Evolutionary conservation across 2,113 vertebrate genomes (phyloP).

Genomic region (Notothenia coriiceps): DNA sequence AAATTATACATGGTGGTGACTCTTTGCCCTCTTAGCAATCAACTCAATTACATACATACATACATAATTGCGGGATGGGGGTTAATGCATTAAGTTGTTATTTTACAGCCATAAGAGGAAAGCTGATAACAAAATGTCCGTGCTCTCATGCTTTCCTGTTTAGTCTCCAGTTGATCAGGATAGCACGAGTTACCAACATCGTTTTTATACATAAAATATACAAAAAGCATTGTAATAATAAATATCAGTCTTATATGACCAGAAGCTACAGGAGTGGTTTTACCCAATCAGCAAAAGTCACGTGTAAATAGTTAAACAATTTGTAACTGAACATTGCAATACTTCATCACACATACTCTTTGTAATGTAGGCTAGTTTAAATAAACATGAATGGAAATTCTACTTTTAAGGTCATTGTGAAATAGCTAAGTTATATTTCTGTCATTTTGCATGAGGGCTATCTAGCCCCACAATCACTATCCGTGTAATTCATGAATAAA

Average conservation of each 20-base stretch:
- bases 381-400: not conserved
- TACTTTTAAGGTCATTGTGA: not conserved
- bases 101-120: not conserved
- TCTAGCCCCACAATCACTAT: not conserved
- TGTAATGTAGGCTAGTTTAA: not conserved
- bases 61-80: not conserved
- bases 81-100: not conserved
- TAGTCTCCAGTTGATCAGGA: not conserved
- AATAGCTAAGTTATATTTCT: not conserved
- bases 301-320: not conserved
- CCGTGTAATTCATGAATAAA: not conserved
- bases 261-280: too few species aligned
- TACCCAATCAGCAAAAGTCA: not conserved
- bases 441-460: too few species aligned
- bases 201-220: not conserved
- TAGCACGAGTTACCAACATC: not conserved
- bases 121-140: not conserved
- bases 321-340: not conserved
- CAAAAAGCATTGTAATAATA: not conserved
- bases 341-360: not conserved
- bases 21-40: not conserved
- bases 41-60: slow-evolving; percentile 1
- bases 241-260: not conserved
- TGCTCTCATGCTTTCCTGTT: not conserved
- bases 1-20: not conserved